Percentiles rank a stretch among this genome's conserved stretches.
These are phyloP conservation scores for Drosophila cracens DNA, from an alignment of 2,888 invertebrate species.

Conservation along the genomic window DNA sequence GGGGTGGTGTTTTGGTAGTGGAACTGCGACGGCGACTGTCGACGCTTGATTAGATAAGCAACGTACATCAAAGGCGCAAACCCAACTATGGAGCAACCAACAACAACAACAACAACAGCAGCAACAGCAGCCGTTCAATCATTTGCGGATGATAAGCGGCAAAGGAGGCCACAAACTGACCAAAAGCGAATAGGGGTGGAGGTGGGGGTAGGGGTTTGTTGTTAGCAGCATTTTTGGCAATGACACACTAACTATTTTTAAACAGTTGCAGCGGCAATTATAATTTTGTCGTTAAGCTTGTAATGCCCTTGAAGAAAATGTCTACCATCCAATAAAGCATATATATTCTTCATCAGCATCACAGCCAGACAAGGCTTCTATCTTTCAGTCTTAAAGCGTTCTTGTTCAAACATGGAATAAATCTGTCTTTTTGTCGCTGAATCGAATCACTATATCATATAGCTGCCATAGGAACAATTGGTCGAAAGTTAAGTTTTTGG, in stretches of 20 bases:
- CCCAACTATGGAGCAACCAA: constrained; percentile 27
- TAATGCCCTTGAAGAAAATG: neutral
- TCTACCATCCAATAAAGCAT: neutral
- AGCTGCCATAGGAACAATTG: neutral
- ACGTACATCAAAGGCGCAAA: constrained; percentile 57
- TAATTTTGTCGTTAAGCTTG: neutral
- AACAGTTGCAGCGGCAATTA: neutral
- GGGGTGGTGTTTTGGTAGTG: constrained; percentile 8
- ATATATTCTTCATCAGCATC: neutral
- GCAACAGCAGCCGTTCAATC: constrained; percentile 56
- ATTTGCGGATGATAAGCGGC: constrained; percentile 46
- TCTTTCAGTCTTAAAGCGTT: neutral
- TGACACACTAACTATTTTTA: constrained; percentile 8
- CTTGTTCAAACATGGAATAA: neutral
- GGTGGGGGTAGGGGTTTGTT: neutral
- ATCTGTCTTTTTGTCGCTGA: neutral
- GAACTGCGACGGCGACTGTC: constrained; percentile 36
- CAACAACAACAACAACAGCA: constrained; percentile 19
- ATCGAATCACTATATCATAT: neutral
- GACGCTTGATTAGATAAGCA: constrained; percentile 64
- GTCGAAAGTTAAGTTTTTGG: too few species aligned
- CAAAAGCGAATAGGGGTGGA: constrained; percentile 3
- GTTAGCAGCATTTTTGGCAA: constrained; percentile 14
- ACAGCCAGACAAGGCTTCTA: neutral
- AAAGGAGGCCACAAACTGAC: constrained; percentile 47